phyloP scores from a whole-genome alignment of 2,888 invertebrate genomes.

The Dryococelus australis region DNA sequence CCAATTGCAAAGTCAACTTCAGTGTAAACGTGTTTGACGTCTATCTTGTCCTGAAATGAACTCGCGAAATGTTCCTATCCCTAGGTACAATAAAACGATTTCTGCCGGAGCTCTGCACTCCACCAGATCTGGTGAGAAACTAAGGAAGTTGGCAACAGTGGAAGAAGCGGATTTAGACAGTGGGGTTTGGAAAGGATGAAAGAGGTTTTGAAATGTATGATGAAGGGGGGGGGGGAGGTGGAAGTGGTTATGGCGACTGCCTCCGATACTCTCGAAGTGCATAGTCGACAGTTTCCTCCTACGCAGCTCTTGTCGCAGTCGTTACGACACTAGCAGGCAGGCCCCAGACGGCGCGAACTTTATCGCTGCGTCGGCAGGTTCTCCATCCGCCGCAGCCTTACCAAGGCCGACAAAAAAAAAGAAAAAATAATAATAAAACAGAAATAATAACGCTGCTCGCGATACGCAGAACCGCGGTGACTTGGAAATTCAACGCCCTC shows the following conservation, averaged over 20 bases:
- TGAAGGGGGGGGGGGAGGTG: not conserved
- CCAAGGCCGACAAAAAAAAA: not conserved
- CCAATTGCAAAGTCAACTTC: too few species aligned
- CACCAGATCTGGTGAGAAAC: too few species aligned
- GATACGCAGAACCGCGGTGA: not conserved
- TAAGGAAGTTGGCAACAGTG: too few species aligned
- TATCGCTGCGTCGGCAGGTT: not conserved
- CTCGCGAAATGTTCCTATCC: too few species aligned
- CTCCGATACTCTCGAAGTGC: not conserved
- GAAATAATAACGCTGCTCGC: not conserved
- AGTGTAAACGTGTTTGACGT: too few species aligned
- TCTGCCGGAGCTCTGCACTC: too few species aligned
- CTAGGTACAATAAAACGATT: too few species aligned
- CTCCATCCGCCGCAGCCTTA: not conserved
- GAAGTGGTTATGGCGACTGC: not conserved
- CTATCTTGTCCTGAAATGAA: too few species aligned
- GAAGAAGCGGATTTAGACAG: too few species aligned
- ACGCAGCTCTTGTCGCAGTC: not conserved
- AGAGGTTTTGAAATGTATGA: too few species aligned
- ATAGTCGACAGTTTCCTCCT: not conserved
- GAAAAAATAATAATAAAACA: not conserved
- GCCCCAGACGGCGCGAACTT: not conserved
- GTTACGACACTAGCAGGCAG: not conserved
- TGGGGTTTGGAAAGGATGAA: too few species aligned
- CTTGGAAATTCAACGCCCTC: not conserved